Evolutionary conservation across 2,113 vertebrate species (phyloP), one percentile per base, ranked within the genome.

Genomic region (Synchiropus splendidus): DNA sequence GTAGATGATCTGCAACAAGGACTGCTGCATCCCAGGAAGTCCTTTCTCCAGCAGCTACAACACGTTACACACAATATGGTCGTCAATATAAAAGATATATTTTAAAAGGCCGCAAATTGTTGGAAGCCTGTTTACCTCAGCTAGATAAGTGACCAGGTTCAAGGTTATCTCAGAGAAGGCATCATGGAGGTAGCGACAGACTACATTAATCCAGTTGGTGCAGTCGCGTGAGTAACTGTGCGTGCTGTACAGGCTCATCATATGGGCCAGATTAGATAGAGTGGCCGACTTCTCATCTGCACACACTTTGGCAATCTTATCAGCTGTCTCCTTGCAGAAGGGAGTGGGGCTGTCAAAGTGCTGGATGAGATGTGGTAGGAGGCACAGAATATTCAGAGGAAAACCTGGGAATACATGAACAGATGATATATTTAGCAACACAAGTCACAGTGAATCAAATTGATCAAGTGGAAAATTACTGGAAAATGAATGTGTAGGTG

Each of bases 241-340:
- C 0, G 92, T 91, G 17, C 94, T 97, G 64, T 99, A 99, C 38
- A 99, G 77, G 56, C 90, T 95, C 94, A 99, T 96, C 94, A 99
- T 98, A 62, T 99, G 95, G 11, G 95, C 95, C 75, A 98, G 78
- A 64, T 99, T 96, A 57, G 92, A 88, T 12, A 99, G 88, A 0
- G 92, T 91, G 41, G 90, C 87, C 0, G 91, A 92, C 50, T 95
- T 97, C 59, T 97, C 94, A 41, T 96, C 94, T 0, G 88, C 86
- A 35, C 95, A 99, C 44, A 94, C 88, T 86, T 92, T 94, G 52
- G 94, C 92, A 65, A 99, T 97, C 45, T 88, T 91, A 77, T 97
- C 95, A 37, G 95, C 95, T 16, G 92, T 94, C 83, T 98, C 94
- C 83, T 93, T 96, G 73, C 95, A 99, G 83, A 99, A 99, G 18